Percentiles rank a stretch among this genome's conserved stretches.
Evolutionary conservation across 2,888 invertebrate genomes (phyloP).

Genomic region (Mactromeris polynyma): DNA sequence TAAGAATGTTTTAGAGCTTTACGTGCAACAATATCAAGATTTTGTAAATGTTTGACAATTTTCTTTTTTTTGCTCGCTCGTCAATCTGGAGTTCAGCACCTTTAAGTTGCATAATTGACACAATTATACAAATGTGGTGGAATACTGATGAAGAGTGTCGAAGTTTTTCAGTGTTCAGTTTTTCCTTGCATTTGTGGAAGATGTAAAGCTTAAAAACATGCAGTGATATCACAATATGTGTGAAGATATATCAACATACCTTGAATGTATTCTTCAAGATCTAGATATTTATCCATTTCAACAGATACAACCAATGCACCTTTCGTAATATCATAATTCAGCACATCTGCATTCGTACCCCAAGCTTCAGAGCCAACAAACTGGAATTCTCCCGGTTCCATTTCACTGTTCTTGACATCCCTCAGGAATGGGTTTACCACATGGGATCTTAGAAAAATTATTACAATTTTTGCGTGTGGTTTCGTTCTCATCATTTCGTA

Average conservation of each 20-base stretch:
- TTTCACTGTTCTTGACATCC: conserved; percentile 1
- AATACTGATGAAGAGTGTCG: too few relatives aligned
- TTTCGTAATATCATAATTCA: conserved; percentile 37
- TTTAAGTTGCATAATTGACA: too few relatives aligned
- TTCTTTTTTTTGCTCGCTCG: too few relatives aligned
- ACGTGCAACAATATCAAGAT: too few relatives aligned
- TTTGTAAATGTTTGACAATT: too few relatives aligned
- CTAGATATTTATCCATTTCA: conserved; percentile 48
- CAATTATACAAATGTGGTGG: too few relatives aligned
- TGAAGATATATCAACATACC: not conserved
- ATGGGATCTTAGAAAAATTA: conserved; percentile 63
- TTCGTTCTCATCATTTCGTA: conserved; percentile 42
- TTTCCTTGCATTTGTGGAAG: too few relatives aligned
- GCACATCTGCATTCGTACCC: conserved; percentile 49
- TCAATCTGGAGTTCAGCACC: too few relatives aligned
- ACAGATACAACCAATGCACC: conserved; percentile 53
- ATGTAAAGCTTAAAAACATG: too few relatives aligned
- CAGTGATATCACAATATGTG: too few relatives aligned
- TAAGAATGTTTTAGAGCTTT: too few relatives aligned
- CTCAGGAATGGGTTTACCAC: conserved; percentile 41
- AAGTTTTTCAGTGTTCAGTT: too few relatives aligned
- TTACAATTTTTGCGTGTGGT: conserved; percentile 57
- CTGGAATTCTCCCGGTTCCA: conserved; percentile 57
- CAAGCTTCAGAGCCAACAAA: conserved; percentile 65
- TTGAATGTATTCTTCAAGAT: conserved; percentile 30